These are phyloP conservation scores for Schizaphis graminum DNA, from an alignment of 2,888 invertebrate species.

Conservation along the genomic window DNA sequence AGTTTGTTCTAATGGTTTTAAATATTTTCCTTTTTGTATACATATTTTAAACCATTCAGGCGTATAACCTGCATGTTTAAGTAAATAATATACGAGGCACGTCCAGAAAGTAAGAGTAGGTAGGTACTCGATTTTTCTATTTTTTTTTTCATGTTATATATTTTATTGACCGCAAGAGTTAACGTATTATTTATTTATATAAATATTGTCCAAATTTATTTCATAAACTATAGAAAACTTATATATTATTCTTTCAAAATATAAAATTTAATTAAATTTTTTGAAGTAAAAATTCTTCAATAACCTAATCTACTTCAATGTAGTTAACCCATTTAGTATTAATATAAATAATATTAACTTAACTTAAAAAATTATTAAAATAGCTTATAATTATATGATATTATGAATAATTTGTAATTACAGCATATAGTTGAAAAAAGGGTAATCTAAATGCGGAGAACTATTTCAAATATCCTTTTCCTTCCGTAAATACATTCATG, in stretches of 20 bases:
- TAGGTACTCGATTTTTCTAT: no score
- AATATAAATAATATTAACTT: background rate
- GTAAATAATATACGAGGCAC: background rate
- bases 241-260: background rate
- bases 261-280: no score
- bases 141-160: background rate
- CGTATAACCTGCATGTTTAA: background rate
- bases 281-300: background rate
- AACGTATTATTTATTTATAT: background rate
- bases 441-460: background rate
- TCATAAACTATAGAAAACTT: background rate
- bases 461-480: background rate
- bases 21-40: background rate
- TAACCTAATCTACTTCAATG: background rate
- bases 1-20: background rate
- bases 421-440: background rate
- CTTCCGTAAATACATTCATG: background rate
- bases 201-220: background rate
- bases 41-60: background rate
- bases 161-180: background rate
- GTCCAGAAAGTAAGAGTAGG: no score
- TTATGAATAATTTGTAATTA: background rate
- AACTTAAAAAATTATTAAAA: background rate
- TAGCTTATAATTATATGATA: background rate
- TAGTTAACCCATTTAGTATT: background rate